Base-by-base conservation (phyloP, 2,888 invertebrate genomes). In the Daptonema setosum region DNA sequence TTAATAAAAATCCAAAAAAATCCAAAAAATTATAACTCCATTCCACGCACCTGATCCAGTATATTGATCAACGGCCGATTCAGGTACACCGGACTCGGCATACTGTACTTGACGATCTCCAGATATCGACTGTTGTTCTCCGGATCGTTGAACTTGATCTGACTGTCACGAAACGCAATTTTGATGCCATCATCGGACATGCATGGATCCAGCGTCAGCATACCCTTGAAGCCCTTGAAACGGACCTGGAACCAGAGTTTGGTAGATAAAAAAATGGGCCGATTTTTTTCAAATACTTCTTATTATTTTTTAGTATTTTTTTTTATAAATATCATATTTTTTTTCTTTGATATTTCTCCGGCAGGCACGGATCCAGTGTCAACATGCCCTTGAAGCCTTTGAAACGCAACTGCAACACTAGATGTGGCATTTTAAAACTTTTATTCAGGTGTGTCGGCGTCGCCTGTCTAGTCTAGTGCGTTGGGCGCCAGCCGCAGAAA, bases 41-140 rank as follows among this genome's bases (percentile, higher is more conserved):
- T 25, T 20, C 58, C 50, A 47, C 48, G 52, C 2, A 63, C 65
- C 52, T 64, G 63, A 56, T 67, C 67, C 54, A 71, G 55, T 51
- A 71, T 63, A 51, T 65, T 66, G 54, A 71, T 68, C 48, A 69
- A 63, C 28, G 70, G 71, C 22, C 68, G 64, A 60, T 71, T 71
- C 30, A 71, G 60, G 54, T 64, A 66, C 8, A 66, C 64, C 1
- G 64, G 63, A n/a, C 63, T 62, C 2, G 67, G 66, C 65, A 64
- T 63, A 45, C 64, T 59, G 55, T 64, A 63, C 57, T 66, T 66
- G 20, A 66, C 65, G 1, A 66, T 57, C 57, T 63, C 52, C 30
- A 62, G 55, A 22, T 22, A 28, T 3, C 22, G 14, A 29, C 50
- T 43, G 24, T 5, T 50, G 2, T 54, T 22, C 5, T 45, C 48